Percentiles rank a stretch among this genome's conserved stretches.
phyloP scores from a whole-genome alignment of 2,797 vertebrate species.

The Phrynocephalus guinanensis region DNA sequence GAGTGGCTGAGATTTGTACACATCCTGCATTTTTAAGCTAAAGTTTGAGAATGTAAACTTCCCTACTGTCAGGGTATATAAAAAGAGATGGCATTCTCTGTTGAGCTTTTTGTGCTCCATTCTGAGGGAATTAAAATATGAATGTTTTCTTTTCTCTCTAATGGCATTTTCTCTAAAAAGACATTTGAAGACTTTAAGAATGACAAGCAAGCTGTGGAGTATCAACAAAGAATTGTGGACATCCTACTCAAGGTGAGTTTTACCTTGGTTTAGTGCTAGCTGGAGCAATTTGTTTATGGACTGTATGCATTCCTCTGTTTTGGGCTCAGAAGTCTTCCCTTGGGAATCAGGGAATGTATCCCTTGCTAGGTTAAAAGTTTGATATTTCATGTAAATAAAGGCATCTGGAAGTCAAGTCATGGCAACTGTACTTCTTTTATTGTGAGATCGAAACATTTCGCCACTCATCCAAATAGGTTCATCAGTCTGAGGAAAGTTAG shows the following conservation, averaged over 20 bases:
- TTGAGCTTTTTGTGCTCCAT: constrained; percentile 10
- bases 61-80: neutral
- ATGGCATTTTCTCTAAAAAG: constrained; percentile 74
- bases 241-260: constrained; percentile 91
- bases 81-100: neutral
- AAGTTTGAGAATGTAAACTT: neutral
- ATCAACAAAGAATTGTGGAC: constrained; percentile 97
- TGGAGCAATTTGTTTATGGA: neutral
- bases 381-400: too few species aligned
- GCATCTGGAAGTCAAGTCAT: too few species aligned
- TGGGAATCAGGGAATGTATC: neutral
- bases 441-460: too few species aligned
- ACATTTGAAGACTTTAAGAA: constrained; percentile 99
- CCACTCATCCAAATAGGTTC: too few species aligned
- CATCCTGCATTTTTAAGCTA: neutral
- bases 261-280: neutral
- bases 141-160: constrained; percentile 36
- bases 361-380: too few species aligned
- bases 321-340: neutral
- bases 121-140: constrained; percentile 31
- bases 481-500: too few species aligned
- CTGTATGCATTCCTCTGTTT: neutral
- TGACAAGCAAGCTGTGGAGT: constrained; percentile 97
- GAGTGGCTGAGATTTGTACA: too few species aligned
- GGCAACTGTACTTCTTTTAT: too few species aligned